A percentile compares a stretch with the other conserved stretches of the same genome.
phyloP scores from a whole-genome alignment of 2,113 vertebrate genomes.

The Cyanoliseus patagonus region DNA sequence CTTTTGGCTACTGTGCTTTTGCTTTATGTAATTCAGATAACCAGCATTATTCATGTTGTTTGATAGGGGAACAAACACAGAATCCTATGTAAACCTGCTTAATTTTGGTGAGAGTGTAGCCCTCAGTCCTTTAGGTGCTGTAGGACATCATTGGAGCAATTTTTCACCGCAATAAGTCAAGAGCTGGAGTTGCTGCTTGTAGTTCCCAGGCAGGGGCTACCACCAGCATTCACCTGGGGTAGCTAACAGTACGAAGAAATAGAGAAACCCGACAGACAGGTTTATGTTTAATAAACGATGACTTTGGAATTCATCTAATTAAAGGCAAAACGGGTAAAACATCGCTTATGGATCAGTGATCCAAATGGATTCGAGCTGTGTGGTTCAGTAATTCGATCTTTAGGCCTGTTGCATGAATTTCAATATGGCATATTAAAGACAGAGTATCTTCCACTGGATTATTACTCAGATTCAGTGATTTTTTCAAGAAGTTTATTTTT shows the following conservation, averaged over 20 bases:
- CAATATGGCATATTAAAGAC: background rate
- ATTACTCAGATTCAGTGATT: background rate
- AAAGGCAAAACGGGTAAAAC: background rate
- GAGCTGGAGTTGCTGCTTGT: background rate
- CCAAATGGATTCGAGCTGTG: background rate
- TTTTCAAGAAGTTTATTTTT: constrained; percentile 8
- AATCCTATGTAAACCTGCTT: background rate
- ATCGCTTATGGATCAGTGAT: background rate
- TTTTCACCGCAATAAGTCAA: background rate
- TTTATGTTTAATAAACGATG: background rate
- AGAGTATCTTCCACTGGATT: background rate
- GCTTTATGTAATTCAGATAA: background rate
- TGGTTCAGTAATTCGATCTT: background rate
- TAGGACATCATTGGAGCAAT: background rate
- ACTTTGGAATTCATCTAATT: background rate
- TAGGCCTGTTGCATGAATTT: background rate
- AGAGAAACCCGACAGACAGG: background rate
- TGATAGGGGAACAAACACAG: background rate
- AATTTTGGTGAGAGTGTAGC: background rate
- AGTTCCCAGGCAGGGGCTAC: background rate
- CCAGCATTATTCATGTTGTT: background rate
- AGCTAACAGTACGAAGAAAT: background rate
- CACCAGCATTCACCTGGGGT: background rate
- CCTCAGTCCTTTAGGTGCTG: background rate
- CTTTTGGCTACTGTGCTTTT: background rate